A percentile compares a stretch with the other conserved stretches of the same genome.
Evolutionary conservation across 2,797 vertebrate genomes (phyloP).

Genomic region (Notolepis coatsorum): DNA sequence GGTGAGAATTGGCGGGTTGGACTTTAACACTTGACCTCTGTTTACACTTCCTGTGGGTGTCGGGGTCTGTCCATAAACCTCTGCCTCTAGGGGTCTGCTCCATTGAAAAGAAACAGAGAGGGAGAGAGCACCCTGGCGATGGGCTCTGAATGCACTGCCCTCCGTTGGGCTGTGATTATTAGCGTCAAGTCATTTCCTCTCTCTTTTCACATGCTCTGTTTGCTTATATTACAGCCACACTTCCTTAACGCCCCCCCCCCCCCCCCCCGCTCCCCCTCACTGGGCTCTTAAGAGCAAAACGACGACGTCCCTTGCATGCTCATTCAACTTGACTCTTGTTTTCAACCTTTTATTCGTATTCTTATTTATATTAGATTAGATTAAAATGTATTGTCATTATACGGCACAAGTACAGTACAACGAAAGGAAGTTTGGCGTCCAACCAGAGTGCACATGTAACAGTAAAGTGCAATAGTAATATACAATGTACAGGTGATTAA

Average conservation of each 20-base stretch:
- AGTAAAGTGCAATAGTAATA: no score
- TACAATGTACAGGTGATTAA: no score
- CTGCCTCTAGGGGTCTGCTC: conserved; percentile 31
- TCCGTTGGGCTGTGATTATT: conserved; percentile 56
- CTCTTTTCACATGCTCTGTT: conserved; percentile 70
- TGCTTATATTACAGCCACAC: conserved; percentile 70
- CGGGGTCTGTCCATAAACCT: conserved; percentile 68
- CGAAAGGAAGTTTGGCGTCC: no score
- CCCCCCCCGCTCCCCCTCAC: conserved; percentile 19
- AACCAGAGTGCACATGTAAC: no score
- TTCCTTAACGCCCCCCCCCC: conserved; percentile 47
- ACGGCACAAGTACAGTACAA: no score
- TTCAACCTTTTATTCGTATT: neutral
- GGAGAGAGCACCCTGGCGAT: conserved; percentile 35
- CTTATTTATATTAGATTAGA: no score
- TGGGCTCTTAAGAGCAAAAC: conserved; percentile 39
- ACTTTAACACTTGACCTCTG: conserved; percentile 85
- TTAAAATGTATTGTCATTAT: no score
- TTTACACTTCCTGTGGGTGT: conserved; percentile 86
- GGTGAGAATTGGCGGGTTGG: conserved; percentile 85
- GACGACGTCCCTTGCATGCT: conserved; percentile 34
- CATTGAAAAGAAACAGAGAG: conserved; percentile 50
- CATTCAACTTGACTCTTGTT: conserved; percentile 7
- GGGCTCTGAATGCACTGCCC: conserved; percentile 62
- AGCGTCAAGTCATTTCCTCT: conserved; percentile 66